Conservation (phyloP, 2,113 vertebrate genomes). For the Hemibagrus wyckioides region DNA sequence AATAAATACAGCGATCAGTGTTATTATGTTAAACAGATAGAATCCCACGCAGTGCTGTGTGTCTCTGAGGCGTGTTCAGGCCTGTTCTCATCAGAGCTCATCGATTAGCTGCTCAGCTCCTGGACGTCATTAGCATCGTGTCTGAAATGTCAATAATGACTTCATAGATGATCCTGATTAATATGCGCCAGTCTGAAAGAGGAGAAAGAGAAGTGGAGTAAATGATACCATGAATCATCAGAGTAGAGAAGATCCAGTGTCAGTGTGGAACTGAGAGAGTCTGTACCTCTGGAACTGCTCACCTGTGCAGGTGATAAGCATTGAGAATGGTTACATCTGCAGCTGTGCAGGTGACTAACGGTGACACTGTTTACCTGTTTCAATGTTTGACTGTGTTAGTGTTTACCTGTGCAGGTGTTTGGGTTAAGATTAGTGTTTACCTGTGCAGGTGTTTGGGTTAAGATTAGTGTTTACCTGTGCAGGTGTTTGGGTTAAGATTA, state of each 20-base stretch:
- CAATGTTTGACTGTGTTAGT: background rate
- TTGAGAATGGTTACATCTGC: background rate
- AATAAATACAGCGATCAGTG: constrained; percentile 31
- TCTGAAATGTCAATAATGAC: constrained; percentile 37
- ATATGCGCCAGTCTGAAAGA: background rate
- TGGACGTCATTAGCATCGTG: constrained; percentile 33
- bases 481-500: background rate
- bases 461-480: background rate
- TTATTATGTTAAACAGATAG: constrained; percentile 63
- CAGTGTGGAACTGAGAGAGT: too few relatives aligned
- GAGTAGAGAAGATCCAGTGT: background rate
- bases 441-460: background rate
- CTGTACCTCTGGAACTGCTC: background rate
- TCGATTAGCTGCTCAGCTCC: constrained; percentile 36
- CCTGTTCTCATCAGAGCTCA: constrained; percentile 60
- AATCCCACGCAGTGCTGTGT: constrained; percentile 54
- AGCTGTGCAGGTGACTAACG: background rate
- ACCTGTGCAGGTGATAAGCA: background rate
- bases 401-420: background rate
- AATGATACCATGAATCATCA: too few relatives aligned
- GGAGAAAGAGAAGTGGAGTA: background rate
- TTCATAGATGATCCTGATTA: background rate
- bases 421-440: background rate
- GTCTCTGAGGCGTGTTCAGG: constrained; percentile 57
- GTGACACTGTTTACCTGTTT: background rate